Percentiles rank a stretch among this genome's conserved stretches.
Conservation (phyloP, 2,113 vertebrate species). For the Ondatra zibethicus region DNA sequence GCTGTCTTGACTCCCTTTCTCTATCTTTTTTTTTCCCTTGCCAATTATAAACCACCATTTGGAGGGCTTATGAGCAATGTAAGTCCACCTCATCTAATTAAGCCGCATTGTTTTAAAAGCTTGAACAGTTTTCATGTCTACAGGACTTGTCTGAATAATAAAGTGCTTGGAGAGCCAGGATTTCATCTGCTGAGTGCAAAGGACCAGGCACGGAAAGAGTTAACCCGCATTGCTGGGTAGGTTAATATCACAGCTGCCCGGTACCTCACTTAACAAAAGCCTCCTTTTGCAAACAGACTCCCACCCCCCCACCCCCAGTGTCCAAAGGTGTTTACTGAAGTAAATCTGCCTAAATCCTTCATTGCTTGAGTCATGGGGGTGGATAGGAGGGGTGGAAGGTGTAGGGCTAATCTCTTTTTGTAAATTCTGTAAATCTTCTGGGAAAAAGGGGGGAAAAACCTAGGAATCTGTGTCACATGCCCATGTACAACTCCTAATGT, state of each 20-base stretch:
- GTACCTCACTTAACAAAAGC: slow-evolving; percentile 96
- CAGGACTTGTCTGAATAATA: slow-evolving; percentile 77
- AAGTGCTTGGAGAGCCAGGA: slow-evolving; percentile 72
- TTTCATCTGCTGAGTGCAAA: slow-evolving; percentile 80
- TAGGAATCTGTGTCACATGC: slow-evolving; percentile 97
- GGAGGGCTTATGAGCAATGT: slow-evolving; percentile 79
- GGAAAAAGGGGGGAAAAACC: slow-evolving; percentile 79
- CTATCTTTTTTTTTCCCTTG: slow-evolving; percentile 46
- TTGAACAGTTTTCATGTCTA: slow-evolving; percentile 75
- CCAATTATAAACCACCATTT: slow-evolving; percentile 81
- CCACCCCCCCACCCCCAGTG: slow-evolving; percentile 89
- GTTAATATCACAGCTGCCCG: slow-evolving; percentile 96
- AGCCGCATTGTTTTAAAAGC: slow-evolving; percentile 81
- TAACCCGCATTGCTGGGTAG: slow-evolving; percentile 90
- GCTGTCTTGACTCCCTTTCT: slow-evolving; percentile 75
- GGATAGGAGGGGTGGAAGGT: slow-evolving; percentile 90
- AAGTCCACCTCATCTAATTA: slow-evolving; percentile 83
- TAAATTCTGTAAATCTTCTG: slow-evolving; percentile 94
- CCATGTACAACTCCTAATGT: slow-evolving; percentile 90
- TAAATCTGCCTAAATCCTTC: slow-evolving; percentile 98
- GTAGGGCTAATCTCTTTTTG: slow-evolving; percentile 96
- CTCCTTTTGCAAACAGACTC: slow-evolving; percentile 96
- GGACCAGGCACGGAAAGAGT: slow-evolving; percentile 88
- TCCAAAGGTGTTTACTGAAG: slow-evolving; percentile 99
- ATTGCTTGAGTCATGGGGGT: slow-evolving; percentile 92